These are phyloP conservation scores for Diglossa brunneiventris DNA, from an alignment of 2,113 vertebrate genomes.

Conservation along the genomic window DNA sequence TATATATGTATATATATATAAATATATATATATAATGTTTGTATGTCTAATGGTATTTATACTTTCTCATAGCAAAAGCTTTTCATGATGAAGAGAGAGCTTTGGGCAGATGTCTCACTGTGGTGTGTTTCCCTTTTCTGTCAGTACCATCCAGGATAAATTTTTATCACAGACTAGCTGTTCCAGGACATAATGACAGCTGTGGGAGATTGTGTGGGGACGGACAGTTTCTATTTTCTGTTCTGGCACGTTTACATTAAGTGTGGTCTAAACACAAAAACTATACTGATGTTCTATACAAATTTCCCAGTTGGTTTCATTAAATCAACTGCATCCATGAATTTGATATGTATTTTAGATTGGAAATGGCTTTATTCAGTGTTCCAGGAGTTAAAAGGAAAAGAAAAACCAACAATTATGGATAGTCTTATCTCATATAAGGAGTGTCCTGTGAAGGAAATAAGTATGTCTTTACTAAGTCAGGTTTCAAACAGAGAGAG, in stretches of 20 bases:
- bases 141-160: background rate
- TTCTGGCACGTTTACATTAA: background rate
- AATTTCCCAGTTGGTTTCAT: background rate
- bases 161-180: background rate
- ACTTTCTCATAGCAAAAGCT: background rate
- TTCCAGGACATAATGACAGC: background rate
- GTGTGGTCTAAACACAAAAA: background rate
- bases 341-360: background rate
- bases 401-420: background rate
- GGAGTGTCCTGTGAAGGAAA: background rate
- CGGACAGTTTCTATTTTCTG: background rate
- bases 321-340: background rate
- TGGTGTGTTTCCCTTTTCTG: background rate
- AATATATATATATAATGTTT: background rate
- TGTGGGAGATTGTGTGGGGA: background rate
- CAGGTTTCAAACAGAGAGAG: background rate
- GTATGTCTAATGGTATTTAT: background rate
- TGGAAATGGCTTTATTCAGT: background rate
- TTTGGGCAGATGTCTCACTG: background rate
- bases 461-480: background rate
- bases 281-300: background rate
- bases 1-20: no score
- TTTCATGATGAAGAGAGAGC: background rate
- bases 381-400: background rate
- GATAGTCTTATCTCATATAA: background rate